A percentile compares a stretch with the other conserved stretches of the same genome.
These are phyloP conservation scores for Tuberolachnus salignus DNA, from an alignment of 2,888 invertebrate species.

Conservation along the genomic window DNA sequence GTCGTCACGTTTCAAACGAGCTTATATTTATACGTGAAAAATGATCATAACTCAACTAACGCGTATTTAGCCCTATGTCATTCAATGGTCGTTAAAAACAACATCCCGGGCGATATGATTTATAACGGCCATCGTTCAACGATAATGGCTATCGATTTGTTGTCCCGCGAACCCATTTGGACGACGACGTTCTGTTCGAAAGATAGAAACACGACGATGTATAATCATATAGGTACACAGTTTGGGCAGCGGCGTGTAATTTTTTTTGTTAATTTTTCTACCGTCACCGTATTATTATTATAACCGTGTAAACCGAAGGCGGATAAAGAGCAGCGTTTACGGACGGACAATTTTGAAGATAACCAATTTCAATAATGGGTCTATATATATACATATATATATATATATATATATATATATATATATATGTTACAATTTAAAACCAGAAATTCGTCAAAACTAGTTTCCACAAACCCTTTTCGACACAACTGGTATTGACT, in stretches of 20 bases:
- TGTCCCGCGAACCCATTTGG: conserved; percentile 25
- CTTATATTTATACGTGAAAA: not conserved
- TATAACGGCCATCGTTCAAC: conserved; percentile 27
- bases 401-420: too few species aligned
- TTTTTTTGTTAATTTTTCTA: not conserved
- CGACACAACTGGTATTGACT: too few species aligned
- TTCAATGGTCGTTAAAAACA: conserved; percentile 33
- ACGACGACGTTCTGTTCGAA: too few species aligned
- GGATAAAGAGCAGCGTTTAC: too few species aligned
- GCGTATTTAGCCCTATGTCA: conserved; percentile 31
- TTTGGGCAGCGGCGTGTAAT: not conserved
- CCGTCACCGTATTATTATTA: not conserved
- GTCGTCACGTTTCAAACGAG: conserved; percentile 22
- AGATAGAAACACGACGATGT: not conserved
- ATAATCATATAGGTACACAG: not conserved
- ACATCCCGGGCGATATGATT: not conserved
- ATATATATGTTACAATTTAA: conserved; percentile 5
- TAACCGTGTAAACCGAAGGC: too few species aligned
- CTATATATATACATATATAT: too few species aligned
- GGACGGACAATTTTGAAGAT: too few species aligned
- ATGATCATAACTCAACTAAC: conserved; percentile 30
- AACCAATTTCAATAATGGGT: too few species aligned
- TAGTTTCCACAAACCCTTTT: too few species aligned
- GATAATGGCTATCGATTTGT: conserved; percentile 48
- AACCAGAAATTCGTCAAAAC: too few species aligned